A percentile compares a stretch with the other conserved stretches of the same genome.
Evolutionary conservation across 2,888 invertebrate species (phyloP).

Genomic region (Blomia tropicalis): DNA sequence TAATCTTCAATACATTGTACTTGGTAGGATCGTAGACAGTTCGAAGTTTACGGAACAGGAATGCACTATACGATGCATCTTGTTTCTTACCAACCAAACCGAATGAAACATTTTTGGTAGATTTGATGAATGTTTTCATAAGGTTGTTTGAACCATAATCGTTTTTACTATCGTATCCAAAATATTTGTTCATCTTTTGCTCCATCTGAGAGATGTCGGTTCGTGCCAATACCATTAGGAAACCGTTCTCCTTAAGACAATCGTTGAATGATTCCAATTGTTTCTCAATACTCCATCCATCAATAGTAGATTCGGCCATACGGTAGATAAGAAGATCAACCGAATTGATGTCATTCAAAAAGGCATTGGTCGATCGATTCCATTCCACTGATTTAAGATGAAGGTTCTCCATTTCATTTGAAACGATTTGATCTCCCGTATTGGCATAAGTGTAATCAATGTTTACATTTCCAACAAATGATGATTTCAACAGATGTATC

Average conservation of each 20-base stretch:
- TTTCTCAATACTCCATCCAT: constrained; percentile 21
- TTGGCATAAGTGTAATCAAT: constrained; percentile 47
- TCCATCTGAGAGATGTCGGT: constrained; percentile 28
- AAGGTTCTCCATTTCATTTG: constrained; percentile 33
- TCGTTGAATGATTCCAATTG: constrained; percentile 33
- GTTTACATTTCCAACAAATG: constrained; percentile 31
- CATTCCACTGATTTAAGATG: constrained; percentile 47
- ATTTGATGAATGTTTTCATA: constrained; percentile 22
- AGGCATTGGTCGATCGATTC: constrained; percentile 43
- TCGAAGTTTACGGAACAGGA: constrained; percentile 47
- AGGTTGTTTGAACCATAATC: background rate
- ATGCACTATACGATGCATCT: constrained; percentile 40
- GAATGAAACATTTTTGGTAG: constrained; percentile 25
- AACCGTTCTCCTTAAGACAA: constrained; percentile 49
- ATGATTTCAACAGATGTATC: constrained; percentile 28
- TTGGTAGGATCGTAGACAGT: background rate
- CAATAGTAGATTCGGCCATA: constrained; percentile 1
- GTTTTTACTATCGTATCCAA: background rate
- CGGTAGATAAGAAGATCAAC: constrained; percentile 33
- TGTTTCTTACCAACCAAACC: constrained; percentile 40
- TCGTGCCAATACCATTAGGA: constrained; percentile 42
- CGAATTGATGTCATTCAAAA: constrained; percentile 33
- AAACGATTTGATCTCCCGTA: constrained; percentile 37
- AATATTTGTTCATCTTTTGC: constrained; percentile 15
- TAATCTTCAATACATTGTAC: constrained; percentile 26